Evolutionary conservation across 2,113 vertebrate species (phyloP), one percentile per base, ranked within the genome.

Genomic region (Elachura formosa): DNA sequence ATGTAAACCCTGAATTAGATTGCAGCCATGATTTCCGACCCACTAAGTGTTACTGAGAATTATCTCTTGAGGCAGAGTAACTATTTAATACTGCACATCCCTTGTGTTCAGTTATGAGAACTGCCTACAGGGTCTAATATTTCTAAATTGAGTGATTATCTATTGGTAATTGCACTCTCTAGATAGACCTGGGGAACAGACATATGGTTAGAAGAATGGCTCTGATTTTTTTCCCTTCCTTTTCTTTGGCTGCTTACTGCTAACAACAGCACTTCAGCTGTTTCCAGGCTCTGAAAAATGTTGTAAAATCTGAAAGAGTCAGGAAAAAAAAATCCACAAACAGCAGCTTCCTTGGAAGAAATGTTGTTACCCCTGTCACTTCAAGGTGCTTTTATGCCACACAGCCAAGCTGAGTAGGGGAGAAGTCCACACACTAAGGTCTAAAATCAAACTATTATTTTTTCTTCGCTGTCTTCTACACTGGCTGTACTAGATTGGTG

Each of bases 111-210:
- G 63, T 52, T 74, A 84, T 74, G 80, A 64, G 94, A 90, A 64
- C 81, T 69, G 78, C 95, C 95, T 85, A 87, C 24, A 63, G 74
- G 84, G 87, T 68, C 81, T 86, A 85, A 73, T 45, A 33, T 89
- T 88, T 84, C 88, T 76, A 89, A 92, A 94, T n/a, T 26, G 46
- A 94, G 87, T 61, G 74, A 94, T 95, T 96, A 93, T 92, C 79
- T 86, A 41, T 69, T 82, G 90, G 73, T 92, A 92, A 97, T 90
- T 95, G 83, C 69, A 41, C 64, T 92, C 88, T 86, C 64, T 36
- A 92, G 85, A 80, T 80, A 92, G 88, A 82, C 66, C 76, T 45
- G 79, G 79, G 85, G 85, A 90, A 92, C 77, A 84, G 93, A 84
- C 85, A 92, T 87, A 87, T 52, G 82, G 85, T 82, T 92, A 59